Percentiles rank a stretch among this genome's conserved stretches.
phyloP scores from a whole-genome alignment of 2,113 vertebrate species.

The Phoenicopterus ruber region DNA sequence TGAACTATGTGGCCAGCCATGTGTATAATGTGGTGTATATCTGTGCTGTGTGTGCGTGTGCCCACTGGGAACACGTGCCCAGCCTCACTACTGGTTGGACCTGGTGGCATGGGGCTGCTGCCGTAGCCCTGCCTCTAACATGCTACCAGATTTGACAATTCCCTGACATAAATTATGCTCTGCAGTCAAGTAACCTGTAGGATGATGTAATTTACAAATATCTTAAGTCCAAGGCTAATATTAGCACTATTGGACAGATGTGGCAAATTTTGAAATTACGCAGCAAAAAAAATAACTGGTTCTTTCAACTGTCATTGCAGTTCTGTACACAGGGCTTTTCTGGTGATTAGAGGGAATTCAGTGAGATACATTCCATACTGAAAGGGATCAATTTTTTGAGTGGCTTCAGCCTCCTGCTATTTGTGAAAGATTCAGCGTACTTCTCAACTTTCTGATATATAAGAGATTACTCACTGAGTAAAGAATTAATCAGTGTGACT shows the following conservation, averaged over 20 bases:
- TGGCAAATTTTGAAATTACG: not conserved
- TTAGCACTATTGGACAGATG: not conserved
- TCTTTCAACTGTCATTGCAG: not conserved
- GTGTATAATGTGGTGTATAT: too few species aligned
- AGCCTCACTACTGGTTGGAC: not conserved
- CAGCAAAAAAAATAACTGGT: not conserved
- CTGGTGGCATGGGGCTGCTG: not conserved
- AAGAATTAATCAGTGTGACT: not conserved
- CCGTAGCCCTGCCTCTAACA: not conserved
- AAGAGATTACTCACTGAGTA: not conserved
- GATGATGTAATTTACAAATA: not conserved
- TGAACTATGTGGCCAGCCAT: not conserved
- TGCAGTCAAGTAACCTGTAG: not conserved
- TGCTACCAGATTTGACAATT: not conserved
- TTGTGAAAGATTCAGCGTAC: not conserved
- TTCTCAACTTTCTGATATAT: not conserved
- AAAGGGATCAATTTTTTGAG: not conserved
- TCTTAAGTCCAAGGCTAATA: not conserved
- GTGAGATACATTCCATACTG: not conserved
- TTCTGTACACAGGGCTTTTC: not conserved
- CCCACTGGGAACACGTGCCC: not conserved
- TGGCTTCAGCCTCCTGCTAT: not conserved
- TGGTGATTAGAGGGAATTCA: not conserved
- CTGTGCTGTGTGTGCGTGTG: not conserved
- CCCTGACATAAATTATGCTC: not conserved